A percentile compares a stretch with the other conserved stretches of the same genome.
Evolutionary conservation across 2,797 vertebrate genomes (phyloP).

Genomic region (Myotis myotis): DNA sequence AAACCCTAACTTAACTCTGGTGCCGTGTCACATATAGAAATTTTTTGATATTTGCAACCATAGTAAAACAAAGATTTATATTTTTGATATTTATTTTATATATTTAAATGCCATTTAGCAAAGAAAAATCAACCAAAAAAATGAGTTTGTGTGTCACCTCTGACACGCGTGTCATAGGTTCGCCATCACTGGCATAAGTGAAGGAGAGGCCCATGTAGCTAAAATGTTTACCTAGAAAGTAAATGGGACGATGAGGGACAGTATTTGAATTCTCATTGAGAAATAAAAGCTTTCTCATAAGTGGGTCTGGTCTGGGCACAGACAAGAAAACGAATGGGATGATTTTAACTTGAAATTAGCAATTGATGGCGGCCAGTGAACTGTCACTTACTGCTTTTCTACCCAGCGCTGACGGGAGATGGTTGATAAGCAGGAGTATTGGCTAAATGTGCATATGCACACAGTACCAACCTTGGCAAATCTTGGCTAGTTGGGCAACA

Average conservation of each 20-base stretch:
- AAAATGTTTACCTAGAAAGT: constrained; percentile 49
- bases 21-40: too few species aligned
- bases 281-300: constrained; percentile 78
- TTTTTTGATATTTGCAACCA: too few species aligned
- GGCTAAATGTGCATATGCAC: background rate
- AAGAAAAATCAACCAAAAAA: too few species aligned
- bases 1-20: too few species aligned
- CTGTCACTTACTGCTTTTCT: constrained; percentile 78
- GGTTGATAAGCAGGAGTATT: constrained; percentile 57
- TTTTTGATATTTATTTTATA: too few species aligned
- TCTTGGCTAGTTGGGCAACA: constrained; percentile 37
- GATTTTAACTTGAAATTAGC: constrained; percentile 81
- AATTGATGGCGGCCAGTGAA: constrained; percentile 80
- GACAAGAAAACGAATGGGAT: constrained; percentile 73
- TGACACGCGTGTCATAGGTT: too few species aligned
- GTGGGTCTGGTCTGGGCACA: constrained; percentile 64
- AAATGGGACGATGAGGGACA: constrained; percentile 41
- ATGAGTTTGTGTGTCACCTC: too few species aligned
- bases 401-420: constrained; percentile 67
- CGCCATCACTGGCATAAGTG: background rate
- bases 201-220: constrained; percentile 27
- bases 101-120: too few species aligned
- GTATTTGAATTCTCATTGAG: constrained; percentile 80
- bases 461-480: constrained; percentile 37
- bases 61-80: too few species aligned